Evolutionary conservation across 2,113 vertebrate species (phyloP).

Genomic region (Calypte anna): DNA sequence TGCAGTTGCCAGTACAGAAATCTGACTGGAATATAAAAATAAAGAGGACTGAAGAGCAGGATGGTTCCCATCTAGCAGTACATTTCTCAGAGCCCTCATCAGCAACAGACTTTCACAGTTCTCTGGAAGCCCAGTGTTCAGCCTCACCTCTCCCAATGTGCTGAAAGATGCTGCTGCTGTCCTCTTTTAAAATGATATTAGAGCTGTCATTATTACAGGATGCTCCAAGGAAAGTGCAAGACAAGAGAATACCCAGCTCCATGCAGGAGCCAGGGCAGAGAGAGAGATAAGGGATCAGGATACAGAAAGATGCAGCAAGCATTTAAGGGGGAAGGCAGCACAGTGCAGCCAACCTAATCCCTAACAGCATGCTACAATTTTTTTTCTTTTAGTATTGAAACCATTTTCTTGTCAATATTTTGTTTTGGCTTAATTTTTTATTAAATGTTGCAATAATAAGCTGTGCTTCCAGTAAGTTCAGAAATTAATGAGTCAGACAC

Average conservation of each 20-base stretch:
- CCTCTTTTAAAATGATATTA: background rate
- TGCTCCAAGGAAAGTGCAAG: background rate
- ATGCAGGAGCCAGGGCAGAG: background rate
- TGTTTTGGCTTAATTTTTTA: conserved; percentile 19
- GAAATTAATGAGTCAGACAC: conserved; percentile 49
- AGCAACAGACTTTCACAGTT: background rate
- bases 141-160: background rate
- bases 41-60: background rate
- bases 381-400: background rate
- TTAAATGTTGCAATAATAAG: conserved; percentile 24
- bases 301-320: background rate
- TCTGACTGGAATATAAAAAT: background rate
- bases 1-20: background rate
- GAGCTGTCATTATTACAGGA: background rate
- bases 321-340: background rate
- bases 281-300: background rate
- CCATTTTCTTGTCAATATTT: conserved; percentile 24
- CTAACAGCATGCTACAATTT: background rate
- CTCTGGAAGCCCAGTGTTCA: background rate
- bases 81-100: background rate
- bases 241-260: background rate
- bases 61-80: background rate
- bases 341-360: background rate
- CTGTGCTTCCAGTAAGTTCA: conserved; percentile 35
- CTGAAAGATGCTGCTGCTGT: background rate